Evolutionary conservation across 2,113 vertebrate species (phyloP), one percentile per base, ranked within the genome.

Genomic region (Dicentrarchus labrax): DNA sequence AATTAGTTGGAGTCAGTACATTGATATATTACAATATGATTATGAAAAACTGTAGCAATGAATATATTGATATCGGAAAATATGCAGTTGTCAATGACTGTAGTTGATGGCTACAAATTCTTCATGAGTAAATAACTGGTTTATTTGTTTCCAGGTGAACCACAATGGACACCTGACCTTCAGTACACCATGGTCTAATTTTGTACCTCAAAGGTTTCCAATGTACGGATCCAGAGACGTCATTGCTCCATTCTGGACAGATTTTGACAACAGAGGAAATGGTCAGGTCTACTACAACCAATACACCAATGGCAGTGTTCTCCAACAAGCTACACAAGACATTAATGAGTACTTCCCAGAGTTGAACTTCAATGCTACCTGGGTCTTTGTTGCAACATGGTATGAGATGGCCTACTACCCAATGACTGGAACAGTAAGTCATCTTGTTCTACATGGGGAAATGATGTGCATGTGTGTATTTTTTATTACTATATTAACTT

Each of bases 301-400:
- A 78, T 92, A 70, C 87, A 89, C 56, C 0, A 45, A 62, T 0
- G 69, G 80, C 0, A 4, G 0, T 0, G 64, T 96, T 8, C 86
- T 96, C 19, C 45, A 50, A 0, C 24, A 9, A 17, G 72, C 94
- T 13, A 94, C 93, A n/a, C 0, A 0, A 0, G 82, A 96, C 59
- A 92, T 96, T 9, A 94, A 88, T 30, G 0, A 9, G 0, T 94
- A 95, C 67, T 96, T 95, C 30, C 91, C 91, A 5, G 0, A 0
- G 0, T 1, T 71, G 0, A 13, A 50, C 8, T 96, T 94, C 38
- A 56, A 5, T 0, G 92, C 94, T 4, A 48, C 1, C 0, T 93
- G 88, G 88, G 88, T 93, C n/a, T 94, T 96, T 2, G 75, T 95
- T 70, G 96, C 91, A 30, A 95, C 94, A 15, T 97, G 96, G 95